phyloP scores from a whole-genome alignment of 2,113 vertebrate species.

The Brachyistius frenatus region DNA sequence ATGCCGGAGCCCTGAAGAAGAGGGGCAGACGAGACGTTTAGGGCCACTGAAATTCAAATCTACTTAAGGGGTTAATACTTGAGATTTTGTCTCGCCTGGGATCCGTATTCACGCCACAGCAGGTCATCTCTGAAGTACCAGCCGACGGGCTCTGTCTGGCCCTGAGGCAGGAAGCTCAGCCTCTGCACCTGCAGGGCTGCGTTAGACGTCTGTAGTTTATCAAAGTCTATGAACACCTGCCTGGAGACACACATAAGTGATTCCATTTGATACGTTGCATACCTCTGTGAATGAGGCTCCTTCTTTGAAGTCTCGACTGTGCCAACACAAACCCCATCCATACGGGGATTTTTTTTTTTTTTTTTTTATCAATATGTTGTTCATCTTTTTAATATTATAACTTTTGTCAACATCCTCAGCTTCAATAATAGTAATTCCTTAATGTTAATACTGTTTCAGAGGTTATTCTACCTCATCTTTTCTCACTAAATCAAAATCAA shows the following conservation, averaged over 20 bases:
- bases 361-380: too few relatives aligned
- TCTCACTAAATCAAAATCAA: too few relatives aligned
- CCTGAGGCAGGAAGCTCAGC: conserved; percentile 16
- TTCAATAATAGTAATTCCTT: too few relatives aligned
- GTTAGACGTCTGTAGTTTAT: conserved; percentile 39
- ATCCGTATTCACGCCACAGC: conserved; percentile 77
- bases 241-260: conserved; percentile 29
- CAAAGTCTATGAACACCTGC: conserved; percentile 71
- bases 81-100: conserved; percentile 48
- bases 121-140: conserved; percentile 78
- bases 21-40: not conserved
- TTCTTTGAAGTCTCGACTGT: too few relatives aligned
- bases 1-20: conserved; percentile 42
- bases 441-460: too few relatives aligned
- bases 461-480: too few relatives aligned
- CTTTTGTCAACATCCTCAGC: too few relatives aligned
- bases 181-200: conserved; percentile 41
- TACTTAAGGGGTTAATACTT: not conserved
- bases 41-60: not conserved
- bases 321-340: too few relatives aligned
- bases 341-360: too few relatives aligned
- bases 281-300: too few relatives aligned
- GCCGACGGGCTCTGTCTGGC: conserved; percentile 57
- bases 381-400: too few relatives aligned
- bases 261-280: not conserved